Percentiles rank a stretch among this genome's conserved stretches.
phyloP scores from a whole-genome alignment of 2,888 invertebrate species.

The Herminia tarsipennalis region DNA sequence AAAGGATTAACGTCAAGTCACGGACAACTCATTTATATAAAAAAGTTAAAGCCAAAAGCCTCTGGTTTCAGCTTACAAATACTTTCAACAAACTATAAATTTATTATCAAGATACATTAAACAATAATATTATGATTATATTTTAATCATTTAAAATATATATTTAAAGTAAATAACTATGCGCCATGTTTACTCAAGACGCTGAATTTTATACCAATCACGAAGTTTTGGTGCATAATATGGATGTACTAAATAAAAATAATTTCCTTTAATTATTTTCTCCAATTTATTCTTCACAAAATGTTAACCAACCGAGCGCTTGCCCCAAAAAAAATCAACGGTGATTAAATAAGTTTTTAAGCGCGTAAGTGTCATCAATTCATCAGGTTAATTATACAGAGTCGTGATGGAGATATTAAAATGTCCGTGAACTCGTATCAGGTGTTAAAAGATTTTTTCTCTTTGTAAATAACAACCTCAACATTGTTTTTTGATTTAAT shows the following conservation, averaged over 20 bases:
- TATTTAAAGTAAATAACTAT: not conserved
- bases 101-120: no score
- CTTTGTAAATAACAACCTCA: slow-evolving; percentile 26
- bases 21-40: slow-evolving; percentile 48
- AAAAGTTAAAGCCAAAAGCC: slow-evolving; percentile 36
- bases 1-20: slow-evolving; percentile 62
- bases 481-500: slow-evolving; percentile 41
- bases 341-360: slow-evolving; percentile 33
- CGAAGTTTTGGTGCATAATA: no score
- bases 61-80: not conserved
- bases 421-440: slow-evolving; percentile 52
- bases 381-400: slow-evolving; percentile 54
- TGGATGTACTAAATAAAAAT: no score
- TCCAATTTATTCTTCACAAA: no score
- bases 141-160: not conserved
- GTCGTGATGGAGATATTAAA: slow-evolving; percentile 65
- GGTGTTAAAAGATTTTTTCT: slow-evolving; percentile 41
- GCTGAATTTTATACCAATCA: no score
- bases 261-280: no score
- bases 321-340: slow-evolving; percentile 30
- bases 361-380: slow-evolving; percentile 44
- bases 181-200: no score
- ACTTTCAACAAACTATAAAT: no score
- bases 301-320: not conserved
- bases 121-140: no score